phyloP scores from a whole-genome alignment of 2,888 invertebrate genomes.

The Pterostichus madidus region DNA sequence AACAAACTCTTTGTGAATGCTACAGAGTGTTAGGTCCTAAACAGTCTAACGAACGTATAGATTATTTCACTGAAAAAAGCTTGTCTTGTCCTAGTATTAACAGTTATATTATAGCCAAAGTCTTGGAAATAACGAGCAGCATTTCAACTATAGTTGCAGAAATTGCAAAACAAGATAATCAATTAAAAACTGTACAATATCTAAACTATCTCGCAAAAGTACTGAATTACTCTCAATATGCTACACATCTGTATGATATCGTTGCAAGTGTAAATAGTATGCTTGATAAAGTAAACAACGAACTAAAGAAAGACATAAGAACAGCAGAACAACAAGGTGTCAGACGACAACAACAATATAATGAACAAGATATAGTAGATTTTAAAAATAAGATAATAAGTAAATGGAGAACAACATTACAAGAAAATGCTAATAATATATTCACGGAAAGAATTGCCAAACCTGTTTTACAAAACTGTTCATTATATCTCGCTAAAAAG shows the following conservation, averaged over 20 bases:
- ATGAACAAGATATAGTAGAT: neutral
- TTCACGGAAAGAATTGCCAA: slow-evolving; percentile 63
- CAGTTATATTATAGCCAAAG: neutral
- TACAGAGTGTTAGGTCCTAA: slow-evolving; percentile 56
- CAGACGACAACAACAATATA: no score
- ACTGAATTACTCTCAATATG: neutral
- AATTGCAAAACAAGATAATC: neutral
- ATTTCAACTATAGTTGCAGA: neutral
- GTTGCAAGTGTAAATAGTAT: slow-evolving; percentile 30
- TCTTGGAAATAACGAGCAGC: neutral
- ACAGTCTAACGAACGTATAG: slow-evolving; percentile 49
- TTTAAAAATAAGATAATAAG: slow-evolving; percentile 58
- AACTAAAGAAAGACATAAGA: slow-evolving; percentile 47
- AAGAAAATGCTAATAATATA: slow-evolving; percentile 59
- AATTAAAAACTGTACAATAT: neutral
- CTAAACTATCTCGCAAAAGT: neutral
- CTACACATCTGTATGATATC: slow-evolving; percentile 33
- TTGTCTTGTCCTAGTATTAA: slow-evolving; percentile 12
- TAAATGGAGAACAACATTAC: slow-evolving; percentile 60
- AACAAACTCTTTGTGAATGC: slow-evolving; percentile 5
- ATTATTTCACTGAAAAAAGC: slow-evolving; percentile 58
- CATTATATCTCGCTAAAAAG: slow-evolving; percentile 44
- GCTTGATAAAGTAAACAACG: slow-evolving; percentile 55
- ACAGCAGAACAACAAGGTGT: slow-evolving; percentile 6
- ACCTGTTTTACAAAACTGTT: slow-evolving; percentile 60